Conservation (phyloP, 2,888 invertebrate species). For the Luffia ferchaultella region DNA sequence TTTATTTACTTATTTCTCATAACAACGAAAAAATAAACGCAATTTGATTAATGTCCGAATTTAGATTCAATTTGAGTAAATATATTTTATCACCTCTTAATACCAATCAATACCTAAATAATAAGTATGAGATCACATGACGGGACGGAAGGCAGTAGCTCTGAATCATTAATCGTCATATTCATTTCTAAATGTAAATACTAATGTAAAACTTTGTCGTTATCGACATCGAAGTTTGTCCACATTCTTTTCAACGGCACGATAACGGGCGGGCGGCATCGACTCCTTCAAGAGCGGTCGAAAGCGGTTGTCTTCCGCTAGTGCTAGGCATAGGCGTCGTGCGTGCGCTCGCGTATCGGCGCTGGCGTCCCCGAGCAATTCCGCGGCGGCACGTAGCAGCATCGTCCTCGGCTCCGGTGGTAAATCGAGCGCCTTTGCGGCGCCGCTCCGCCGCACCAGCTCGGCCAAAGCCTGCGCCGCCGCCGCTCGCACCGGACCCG, state of each 20-base stretch:
- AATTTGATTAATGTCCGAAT: too few species aligned
- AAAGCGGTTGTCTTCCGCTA: slow-evolving; percentile 79
- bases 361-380: slow-evolving; percentile 85
- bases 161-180: too few species aligned
- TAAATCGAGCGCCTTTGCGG: slow-evolving; percentile 75
- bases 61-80: too few species aligned
- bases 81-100: too few species aligned
- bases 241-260: slow-evolving; percentile 85
- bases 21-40: too few species aligned
- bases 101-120: too few species aligned
- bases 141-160: background rate
- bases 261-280: slow-evolving; percentile 78
- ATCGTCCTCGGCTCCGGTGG: slow-evolving; percentile 81
- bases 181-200: too few species aligned
- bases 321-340: slow-evolving; percentile 76
- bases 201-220: too few species aligned
- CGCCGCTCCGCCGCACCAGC: slow-evolving; percentile 77
- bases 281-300: slow-evolving; percentile 79
- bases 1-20: too few species aligned
- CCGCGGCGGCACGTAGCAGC: slow-evolving; percentile 81
- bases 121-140: too few species aligned
- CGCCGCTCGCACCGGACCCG: slow-evolving; percentile 85
- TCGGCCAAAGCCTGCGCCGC: slow-evolving; percentile 80
- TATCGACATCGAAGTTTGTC: slow-evolving; percentile 56
- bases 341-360: slow-evolving; percentile 85